phyloP scores from a whole-genome alignment of 2,797 vertebrate genomes.

The Xerus rutilus region DNA sequence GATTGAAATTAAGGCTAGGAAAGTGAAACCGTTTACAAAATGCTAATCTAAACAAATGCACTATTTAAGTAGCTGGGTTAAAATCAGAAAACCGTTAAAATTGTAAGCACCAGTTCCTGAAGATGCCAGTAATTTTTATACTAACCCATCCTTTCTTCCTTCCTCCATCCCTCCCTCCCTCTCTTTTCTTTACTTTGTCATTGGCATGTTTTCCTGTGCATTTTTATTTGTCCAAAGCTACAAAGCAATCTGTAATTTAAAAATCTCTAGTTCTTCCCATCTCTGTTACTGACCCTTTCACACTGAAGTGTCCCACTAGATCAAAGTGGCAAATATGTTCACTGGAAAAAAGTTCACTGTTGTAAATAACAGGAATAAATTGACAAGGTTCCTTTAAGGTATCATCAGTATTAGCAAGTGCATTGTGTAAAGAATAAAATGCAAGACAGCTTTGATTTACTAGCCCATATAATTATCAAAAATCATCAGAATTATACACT shows the following conservation, averaged over 20 bases:
- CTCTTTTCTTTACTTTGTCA: background rate
- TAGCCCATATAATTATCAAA: too few species aligned
- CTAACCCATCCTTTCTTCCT: too few species aligned
- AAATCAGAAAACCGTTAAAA: background rate
- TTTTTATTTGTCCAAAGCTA: background rate
- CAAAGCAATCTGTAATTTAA: background rate
- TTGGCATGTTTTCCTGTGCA: background rate
- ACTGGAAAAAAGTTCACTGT: background rate
- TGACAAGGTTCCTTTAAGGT: background rate
- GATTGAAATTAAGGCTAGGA: background rate
- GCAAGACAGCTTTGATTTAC: background rate
- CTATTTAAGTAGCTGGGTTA: background rate
- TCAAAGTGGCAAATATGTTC: background rate
- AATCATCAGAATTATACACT: background rate
- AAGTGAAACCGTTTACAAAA: conserved; percentile 33
- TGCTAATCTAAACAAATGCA: background rate
- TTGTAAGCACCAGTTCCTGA: background rate
- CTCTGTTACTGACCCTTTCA: background rate
- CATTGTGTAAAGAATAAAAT: background rate
- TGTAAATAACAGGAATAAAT: background rate
- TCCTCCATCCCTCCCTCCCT: background rate
- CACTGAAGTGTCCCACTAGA: background rate
- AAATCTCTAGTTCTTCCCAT: background rate
- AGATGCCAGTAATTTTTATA: background rate
- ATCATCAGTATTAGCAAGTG: background rate